Evolutionary conservation across 2,797 vertebrate genomes (phyloP).

Genomic region (Hephaestus fuliginosus): DNA sequence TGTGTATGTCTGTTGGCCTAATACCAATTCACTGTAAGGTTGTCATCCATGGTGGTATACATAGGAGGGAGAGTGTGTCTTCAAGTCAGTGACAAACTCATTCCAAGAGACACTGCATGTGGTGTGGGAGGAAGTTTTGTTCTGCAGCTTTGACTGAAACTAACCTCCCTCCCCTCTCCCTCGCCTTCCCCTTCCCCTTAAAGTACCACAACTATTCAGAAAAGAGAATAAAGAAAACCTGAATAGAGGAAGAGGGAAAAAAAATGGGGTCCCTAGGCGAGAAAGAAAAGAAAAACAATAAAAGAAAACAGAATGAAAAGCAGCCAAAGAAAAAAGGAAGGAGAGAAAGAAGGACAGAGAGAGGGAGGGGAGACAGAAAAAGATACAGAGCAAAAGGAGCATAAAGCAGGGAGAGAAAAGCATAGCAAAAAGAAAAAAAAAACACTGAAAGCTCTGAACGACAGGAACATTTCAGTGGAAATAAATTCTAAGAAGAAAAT

Average conservation of each 20-base stretch:
- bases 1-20: constrained; percentile 58
- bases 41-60: constrained; percentile 75
- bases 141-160: constrained; percentile 87
- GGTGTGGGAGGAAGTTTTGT: constrained; percentile 87
- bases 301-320: constrained; percentile 88
- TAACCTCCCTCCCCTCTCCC: constrained; percentile 83
- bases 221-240: constrained; percentile 88
- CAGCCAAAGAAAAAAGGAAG: constrained; percentile 80
- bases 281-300: constrained; percentile 87
- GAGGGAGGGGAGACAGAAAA: constrained; percentile 79
- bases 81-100: constrained; percentile 83
- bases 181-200: constrained; percentile 84
- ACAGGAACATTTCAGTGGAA: constrained; percentile 76
- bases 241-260: constrained; percentile 86
- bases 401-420: constrained; percentile 75
- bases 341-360: constrained; percentile 73
- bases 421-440: constrained; percentile 57
- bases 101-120: constrained; percentile 83
- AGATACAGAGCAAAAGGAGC: constrained; percentile 78
- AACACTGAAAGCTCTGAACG: constrained; percentile 70
- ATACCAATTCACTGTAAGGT: constrained; percentile 68
- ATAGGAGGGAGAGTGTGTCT: constrained; percentile 72
- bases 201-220: constrained; percentile 89
- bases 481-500: constrained; percentile 73
- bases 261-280: constrained; percentile 84